Evolutionary conservation across 2,797 vertebrate genomes (phyloP).

Genomic region (Schizothorax lantsangensis): DNA sequence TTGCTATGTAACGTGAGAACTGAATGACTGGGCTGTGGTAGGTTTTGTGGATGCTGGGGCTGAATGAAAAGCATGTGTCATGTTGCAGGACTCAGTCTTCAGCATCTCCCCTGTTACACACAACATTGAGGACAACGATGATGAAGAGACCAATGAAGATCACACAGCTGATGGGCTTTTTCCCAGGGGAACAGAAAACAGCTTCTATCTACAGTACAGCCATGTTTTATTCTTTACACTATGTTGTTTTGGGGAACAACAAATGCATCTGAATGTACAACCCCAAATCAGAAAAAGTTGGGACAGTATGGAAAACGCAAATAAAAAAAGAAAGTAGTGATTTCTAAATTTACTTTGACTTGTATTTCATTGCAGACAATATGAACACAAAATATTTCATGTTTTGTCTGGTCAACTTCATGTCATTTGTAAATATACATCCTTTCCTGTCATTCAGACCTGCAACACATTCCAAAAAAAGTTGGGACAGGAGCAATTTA

Average conservation of each 20-base stretch:
- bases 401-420: too few species aligned
- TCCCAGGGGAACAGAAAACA: conserved; percentile 33
- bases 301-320: too few species aligned
- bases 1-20: conserved; percentile 27
- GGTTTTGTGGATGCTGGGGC: not conserved
- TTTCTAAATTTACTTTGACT: too few species aligned
- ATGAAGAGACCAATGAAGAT: conserved; percentile 47
- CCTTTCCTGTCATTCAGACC: too few species aligned
- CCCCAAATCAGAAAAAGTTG: too few species aligned
- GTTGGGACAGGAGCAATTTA: too few species aligned
- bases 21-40: not conserved
- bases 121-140: conserved; percentile 38
- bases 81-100: conserved; percentile 69
- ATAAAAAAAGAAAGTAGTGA: too few species aligned
- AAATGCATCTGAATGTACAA: not conserved
- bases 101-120: conserved; percentile 53
- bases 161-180: conserved; percentile 21
- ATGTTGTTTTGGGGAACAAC: not conserved
- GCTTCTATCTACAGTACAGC: conserved; percentile 48
- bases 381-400: too few species aligned
- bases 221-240: conserved; percentile 3
- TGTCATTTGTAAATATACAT: too few species aligned
- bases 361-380: too few species aligned
- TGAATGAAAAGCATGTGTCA: conserved; percentile 54
- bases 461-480: too few species aligned